Conservation (phyloP, 2,888 invertebrate genomes). For the Periphyllus acericola region DNA sequence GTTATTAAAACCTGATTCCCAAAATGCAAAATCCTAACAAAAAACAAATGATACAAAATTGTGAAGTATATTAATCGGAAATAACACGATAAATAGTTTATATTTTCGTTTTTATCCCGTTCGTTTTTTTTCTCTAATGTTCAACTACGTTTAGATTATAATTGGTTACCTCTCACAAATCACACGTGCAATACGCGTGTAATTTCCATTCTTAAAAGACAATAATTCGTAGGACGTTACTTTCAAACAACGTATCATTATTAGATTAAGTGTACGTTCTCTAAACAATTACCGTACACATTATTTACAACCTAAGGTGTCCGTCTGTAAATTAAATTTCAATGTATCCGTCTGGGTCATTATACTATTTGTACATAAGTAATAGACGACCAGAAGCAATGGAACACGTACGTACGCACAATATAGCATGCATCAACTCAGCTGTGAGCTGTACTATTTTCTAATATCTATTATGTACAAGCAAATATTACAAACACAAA, state of each 20-base stretch:
- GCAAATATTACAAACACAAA: too few species aligned
- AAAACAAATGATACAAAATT: too few species aligned
- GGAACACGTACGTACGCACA: too few species aligned
- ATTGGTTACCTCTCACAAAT: background rate
- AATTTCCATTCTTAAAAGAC: background rate
- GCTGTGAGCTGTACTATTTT: background rate
- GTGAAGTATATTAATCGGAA: too few species aligned
- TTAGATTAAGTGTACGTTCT: background rate
- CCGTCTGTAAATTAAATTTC: constrained; percentile 1
- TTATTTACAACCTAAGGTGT: background rate
- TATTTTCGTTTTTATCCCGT: background rate
- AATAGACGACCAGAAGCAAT: constrained; percentile 12
- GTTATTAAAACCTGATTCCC: too few species aligned
- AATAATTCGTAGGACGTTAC: background rate
- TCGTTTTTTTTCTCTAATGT: background rate
- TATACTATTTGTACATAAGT: background rate
- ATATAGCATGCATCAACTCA: background rate
- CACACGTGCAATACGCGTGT: background rate
- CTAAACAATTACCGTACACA: background rate
- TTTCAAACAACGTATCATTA: background rate
- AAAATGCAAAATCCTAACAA: too few species aligned
- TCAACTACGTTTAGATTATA: background rate
- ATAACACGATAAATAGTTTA: too few species aligned
- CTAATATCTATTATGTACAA: background rate
- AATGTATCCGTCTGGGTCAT: constrained; percentile 5